phyloP scores from a whole-genome alignment of 1,140 invertebrate species.

The Halyomorpha halys region DNA sequence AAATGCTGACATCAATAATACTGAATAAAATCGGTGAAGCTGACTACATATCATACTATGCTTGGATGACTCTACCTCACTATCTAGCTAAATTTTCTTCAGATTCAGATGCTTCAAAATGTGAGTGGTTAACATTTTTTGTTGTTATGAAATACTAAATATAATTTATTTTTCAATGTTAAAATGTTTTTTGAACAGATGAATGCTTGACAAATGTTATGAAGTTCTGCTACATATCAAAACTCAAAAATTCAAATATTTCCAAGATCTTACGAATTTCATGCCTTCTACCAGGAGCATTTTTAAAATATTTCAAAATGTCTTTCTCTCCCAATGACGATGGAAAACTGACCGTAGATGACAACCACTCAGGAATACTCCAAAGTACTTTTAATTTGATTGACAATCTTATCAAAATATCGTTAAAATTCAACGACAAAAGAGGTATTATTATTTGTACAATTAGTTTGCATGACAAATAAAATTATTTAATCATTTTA shows the following conservation, averaged over 20 bases:
- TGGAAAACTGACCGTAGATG: background rate
- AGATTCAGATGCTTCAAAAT: background rate
- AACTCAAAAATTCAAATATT: background rate
- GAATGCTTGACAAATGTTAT: conserved; percentile 3
- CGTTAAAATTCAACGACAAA: background rate
- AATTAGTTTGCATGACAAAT: too few species aligned
- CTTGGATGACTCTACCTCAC: background rate
- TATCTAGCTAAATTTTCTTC: background rate
- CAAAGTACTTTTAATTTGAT: background rate
- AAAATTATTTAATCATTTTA: too few species aligned
- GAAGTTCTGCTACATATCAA: background rate
- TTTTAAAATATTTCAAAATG: background rate
- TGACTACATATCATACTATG: background rate
- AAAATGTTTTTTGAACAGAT: background rate
- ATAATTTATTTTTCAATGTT: too few species aligned
- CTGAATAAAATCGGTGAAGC: background rate
- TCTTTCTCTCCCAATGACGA: background rate
- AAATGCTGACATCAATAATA: background rate
- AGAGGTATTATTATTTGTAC: background rate
- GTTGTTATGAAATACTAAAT: background rate
- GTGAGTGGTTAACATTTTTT: background rate
- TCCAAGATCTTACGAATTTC: background rate
- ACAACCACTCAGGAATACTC: background rate
- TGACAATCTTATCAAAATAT: background rate
- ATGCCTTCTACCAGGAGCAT: background rate